phyloP scores from a whole-genome alignment of 2,888 invertebrate genomes.

The Brachypterus glaber region DNA sequence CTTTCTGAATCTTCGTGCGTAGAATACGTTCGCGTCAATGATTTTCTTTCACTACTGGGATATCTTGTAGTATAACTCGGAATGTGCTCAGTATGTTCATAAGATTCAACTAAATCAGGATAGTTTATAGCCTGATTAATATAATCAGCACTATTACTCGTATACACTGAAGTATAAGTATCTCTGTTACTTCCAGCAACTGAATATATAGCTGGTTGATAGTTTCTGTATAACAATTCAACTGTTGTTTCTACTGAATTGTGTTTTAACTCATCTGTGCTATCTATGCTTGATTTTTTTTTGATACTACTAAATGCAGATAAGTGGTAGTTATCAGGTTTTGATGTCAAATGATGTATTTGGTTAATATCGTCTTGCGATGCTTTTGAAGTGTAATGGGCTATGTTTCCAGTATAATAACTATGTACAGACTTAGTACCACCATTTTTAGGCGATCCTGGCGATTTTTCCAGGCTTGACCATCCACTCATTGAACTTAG shows the following conservation, averaged over 20 bases:
- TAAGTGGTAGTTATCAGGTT: conserved; percentile 44
- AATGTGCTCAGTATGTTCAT: conserved; percentile 42
- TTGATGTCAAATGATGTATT: conserved; percentile 23
- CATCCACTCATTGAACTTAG: conserved; percentile 81
- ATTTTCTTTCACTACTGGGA: conserved; percentile 35
- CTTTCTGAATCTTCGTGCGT: conserved; percentile 45
- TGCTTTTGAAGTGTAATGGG: conserved; percentile 17
- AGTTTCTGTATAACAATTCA: conserved; percentile 43
- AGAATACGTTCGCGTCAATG: conserved; percentile 51
- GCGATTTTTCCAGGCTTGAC: conserved; percentile 78
- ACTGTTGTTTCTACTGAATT: conserved; percentile 27
- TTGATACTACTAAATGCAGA: conserved; percentile 48
- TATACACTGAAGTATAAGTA: conserved; percentile 65
- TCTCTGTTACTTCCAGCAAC: conserved; percentile 63
- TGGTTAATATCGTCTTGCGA: conserved; percentile 28
- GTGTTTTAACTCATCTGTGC: conserved; percentile 38
- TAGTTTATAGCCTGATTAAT: conserved; percentile 53
- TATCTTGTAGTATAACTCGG: conserved; percentile 45
- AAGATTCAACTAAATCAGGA: conserved; percentile 59
- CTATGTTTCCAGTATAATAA: conserved; percentile 24
- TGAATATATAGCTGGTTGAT: conserved; percentile 63
- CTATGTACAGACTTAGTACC: conserved; percentile 23
- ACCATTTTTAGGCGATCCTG: conserved; percentile 59
- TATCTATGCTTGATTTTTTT: conserved; percentile 44
- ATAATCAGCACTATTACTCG: conserved; percentile 54